Percentiles rank a stretch among this genome's conserved stretches.
These are phyloP conservation scores for Anniella stebbinsi DNA, from an alignment of 2,797 vertebrate species.

Conservation along the genomic window DNA sequence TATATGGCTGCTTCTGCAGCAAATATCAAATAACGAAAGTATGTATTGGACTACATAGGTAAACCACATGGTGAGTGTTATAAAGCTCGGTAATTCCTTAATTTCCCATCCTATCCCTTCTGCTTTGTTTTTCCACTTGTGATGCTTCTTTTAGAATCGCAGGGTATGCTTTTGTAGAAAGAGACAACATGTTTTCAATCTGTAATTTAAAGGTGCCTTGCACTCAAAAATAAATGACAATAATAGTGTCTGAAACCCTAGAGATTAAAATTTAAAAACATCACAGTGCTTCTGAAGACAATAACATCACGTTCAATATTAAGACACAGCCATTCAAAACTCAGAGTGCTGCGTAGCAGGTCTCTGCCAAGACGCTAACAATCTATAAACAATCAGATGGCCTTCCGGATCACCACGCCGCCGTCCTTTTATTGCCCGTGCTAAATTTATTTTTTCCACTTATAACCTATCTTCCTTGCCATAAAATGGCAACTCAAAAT, in stretches of 20 bases:
- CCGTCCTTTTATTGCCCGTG: neutral
- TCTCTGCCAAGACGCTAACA: neutral
- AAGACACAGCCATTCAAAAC: conserved; percentile 9
- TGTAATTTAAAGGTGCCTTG: conserved; percentile 25
- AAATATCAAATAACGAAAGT: neutral
- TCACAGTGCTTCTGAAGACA: conserved; percentile 15
- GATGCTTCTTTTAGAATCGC: neutral
- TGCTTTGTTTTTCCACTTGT: neutral
- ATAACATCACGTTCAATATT: conserved; percentile 15
- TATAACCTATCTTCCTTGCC: neutral
- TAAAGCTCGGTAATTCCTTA: neutral
- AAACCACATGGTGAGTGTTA: neutral
- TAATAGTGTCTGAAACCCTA: neutral
- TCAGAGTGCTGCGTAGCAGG: neutral
- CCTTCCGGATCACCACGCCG: neutral
- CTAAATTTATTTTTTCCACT: neutral
- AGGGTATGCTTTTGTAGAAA: neutral
- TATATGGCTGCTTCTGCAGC: neutral
- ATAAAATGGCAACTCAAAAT: conserved; percentile 1
- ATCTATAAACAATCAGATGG: neutral
- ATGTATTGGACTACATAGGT: neutral
- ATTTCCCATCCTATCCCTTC: neutral
- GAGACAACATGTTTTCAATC: conserved; percentile 27
- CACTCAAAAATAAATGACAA: conserved; percentile 34
- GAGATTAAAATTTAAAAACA: conserved; percentile 15